Evolutionary conservation across 1,140 invertebrate genomes (phyloP).

Genomic region (Rhopalosiphum padi): DNA sequence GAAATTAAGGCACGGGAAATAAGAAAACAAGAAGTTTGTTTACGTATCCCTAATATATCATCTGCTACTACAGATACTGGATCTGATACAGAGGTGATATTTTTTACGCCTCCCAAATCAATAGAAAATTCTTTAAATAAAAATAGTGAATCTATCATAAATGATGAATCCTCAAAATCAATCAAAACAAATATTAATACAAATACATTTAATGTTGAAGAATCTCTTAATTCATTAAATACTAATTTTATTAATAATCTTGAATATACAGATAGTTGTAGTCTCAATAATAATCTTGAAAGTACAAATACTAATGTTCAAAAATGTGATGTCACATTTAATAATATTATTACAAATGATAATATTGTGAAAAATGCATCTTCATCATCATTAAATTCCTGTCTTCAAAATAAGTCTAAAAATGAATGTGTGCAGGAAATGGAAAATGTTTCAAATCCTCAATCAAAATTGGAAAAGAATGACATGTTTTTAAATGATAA

Average conservation of each 20-base stretch:
- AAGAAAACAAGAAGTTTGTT: conserved; percentile 73
- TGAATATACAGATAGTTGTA: background rate
- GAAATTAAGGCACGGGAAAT: conserved; percentile 73
- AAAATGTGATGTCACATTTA: background rate
- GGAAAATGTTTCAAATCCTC: background rate
- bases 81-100: conserved; percentile 78
- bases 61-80: conserved; percentile 73
- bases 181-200: background rate
- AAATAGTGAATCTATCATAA: background rate
- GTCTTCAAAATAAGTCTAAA: background rate
- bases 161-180: background rate
- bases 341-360: background rate
- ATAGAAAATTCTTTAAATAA: conserved; percentile 14
- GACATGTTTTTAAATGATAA: background rate
- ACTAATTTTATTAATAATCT: background rate
- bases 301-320: background rate
- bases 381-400: background rate
- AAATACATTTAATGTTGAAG: background rate
- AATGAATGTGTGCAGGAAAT: background rate
- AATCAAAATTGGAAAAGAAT: background rate
- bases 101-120: conserved; percentile 35
- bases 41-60: conserved; percentile 68
- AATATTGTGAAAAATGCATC: background rate
- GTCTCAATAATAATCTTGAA: background rate
- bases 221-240: background rate